Base-by-base conservation (phyloP, 2,797 vertebrate species). In the Macropus fuliginosus region DNA sequence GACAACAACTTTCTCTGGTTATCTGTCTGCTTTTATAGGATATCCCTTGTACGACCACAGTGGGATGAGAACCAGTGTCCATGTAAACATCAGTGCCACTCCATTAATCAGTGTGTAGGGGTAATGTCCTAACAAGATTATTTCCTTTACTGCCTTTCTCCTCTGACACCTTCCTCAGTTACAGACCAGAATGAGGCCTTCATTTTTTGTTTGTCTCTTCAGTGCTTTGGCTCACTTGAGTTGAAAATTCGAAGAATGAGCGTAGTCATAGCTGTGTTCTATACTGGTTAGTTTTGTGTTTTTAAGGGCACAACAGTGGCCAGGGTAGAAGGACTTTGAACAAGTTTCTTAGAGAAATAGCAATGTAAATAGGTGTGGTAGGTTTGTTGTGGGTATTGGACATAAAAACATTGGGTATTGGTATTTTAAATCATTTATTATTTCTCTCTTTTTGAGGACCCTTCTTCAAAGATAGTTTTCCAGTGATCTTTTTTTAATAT, bases 331-430 rank as follows among this genome's bases (percentile, higher is more conserved):
- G 28, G 50, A 13, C 13, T 55, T 94, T 96, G 96, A 21, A 97
- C 97, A 97, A 96, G 96, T 96, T 97, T 97, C 96, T 98, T 97
- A 96, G 40, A 96, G 95, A 95, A 92, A 96, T 94, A 96, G 96
- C 97, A 97, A 97, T 98, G 96, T 97, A 96, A 98, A 97, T 96
- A 97, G 95, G 96, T 95, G 54, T 27, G 66, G 95, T 91, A 27
- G 97, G 96, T 97, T 96, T 97, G 95, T 97, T 97, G 96, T 98
- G 96, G 97, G 95, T 98, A 96, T 98, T 96, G 96, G 94, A 96
- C 97, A 96, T 54, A n/a, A 4, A 10, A 29, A 91, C 34, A 55
- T 54, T 98, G 96, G 97, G 96, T 96, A 98, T 97, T 92, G 95
- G 96, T 97, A 96, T 97, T 97, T 97, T 95, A 93, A 96, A 98